Percentiles rank a stretch among this genome's conserved stretches.
Evolutionary conservation across 2,797 vertebrate species (phyloP).

Genomic region (Hoplostethus atlanticus): DNA sequence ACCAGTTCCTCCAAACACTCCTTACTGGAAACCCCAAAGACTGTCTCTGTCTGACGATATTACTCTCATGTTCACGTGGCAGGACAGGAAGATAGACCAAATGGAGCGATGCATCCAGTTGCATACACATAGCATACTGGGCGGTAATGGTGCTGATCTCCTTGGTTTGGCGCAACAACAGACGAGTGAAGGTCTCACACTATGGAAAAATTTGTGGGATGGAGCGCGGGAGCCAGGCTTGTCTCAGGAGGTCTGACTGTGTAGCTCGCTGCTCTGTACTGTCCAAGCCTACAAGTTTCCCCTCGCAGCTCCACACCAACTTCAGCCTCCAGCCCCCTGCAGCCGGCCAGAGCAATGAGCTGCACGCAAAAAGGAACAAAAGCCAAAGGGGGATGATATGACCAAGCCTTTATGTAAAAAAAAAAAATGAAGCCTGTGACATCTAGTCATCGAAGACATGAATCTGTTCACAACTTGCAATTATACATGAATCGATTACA

Average conservation of each 20-base stretch:
- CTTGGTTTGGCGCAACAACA: slow-evolving; percentile 61
- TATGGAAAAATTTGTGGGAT: slow-evolving; percentile 73
- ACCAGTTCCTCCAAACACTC: neutral
- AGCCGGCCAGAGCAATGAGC: slow-evolving; percentile 39
- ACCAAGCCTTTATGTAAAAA: slow-evolving; percentile 27
- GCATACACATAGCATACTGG: slow-evolving; percentile 22
- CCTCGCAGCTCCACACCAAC: slow-evolving; percentile 8
- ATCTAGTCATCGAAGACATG: neutral
- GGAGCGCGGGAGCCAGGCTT: slow-evolving; percentile 46
- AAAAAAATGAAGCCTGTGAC: slow-evolving; percentile 25
- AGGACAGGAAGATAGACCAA: slow-evolving; percentile 26
- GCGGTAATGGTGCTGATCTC: slow-evolving; percentile 42
- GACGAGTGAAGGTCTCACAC: slow-evolving; percentile 60
- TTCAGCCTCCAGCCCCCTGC: slow-evolving; percentile 20
- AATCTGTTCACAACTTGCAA: neutral
- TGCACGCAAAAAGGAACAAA: slow-evolving; percentile 49
- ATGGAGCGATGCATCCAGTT: neutral
- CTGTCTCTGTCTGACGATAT: neutral
- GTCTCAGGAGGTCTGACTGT: slow-evolving; percentile 55
- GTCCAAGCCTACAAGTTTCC: slow-evolving; percentile 27
- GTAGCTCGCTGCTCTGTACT: slow-evolving; percentile 1
- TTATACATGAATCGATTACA: neutral
- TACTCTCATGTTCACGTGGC: neutral
- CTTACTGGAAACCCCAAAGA: neutral
- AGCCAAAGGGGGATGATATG: slow-evolving; percentile 37